These are phyloP conservation scores for Cephus cinctus DNA, from an alignment of 1,140 invertebrate genomes.

Conservation along the genomic window DNA sequence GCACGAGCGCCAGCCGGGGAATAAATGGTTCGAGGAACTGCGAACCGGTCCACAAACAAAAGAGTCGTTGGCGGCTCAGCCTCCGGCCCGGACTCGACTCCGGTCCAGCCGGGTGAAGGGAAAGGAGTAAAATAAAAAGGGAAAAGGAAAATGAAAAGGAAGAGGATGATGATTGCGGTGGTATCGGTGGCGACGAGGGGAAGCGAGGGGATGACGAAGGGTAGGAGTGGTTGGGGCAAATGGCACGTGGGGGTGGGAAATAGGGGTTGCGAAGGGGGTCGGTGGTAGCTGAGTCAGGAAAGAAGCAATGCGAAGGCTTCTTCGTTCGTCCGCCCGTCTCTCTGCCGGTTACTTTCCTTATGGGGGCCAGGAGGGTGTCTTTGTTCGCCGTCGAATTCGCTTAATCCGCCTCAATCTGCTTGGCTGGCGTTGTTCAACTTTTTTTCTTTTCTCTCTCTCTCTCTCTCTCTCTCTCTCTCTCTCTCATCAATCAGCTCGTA, in stretches of 20 bases:
- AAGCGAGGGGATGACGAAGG: too few relatives aligned
- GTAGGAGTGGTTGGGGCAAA: too few relatives aligned
- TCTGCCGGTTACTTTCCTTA: slow-evolving; percentile 13
- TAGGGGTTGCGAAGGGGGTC: slow-evolving; percentile 9
- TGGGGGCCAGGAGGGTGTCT: slow-evolving; percentile 18
- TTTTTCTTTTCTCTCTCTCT: slow-evolving; percentile 12
- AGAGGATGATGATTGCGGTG: too few relatives aligned
- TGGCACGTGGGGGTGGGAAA: too few relatives aligned
- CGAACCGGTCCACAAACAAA: slow-evolving; percentile 47
- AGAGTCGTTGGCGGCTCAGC: slow-evolving; percentile 26
- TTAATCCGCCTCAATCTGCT: slow-evolving; percentile 14
- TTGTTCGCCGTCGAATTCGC: slow-evolving; percentile 25
- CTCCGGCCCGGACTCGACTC: too few relatives aligned
- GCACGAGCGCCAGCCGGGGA: slow-evolving; percentile 25
- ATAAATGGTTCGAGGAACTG: slow-evolving; percentile 48
- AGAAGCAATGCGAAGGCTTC: slow-evolving; percentile 6
- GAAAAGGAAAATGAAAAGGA: slow-evolving; percentile 11
- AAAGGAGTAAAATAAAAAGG: slow-evolving; percentile 7
- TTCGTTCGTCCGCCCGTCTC: too few relatives aligned
- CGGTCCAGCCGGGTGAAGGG: slow-evolving; percentile 6
- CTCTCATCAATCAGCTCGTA: slow-evolving; percentile 10
- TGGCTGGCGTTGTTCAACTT: neutral
- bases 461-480: slow-evolving; percentile 8
- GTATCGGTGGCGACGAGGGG: too few relatives aligned
- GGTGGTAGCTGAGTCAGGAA: slow-evolving; percentile 21